These are phyloP conservation scores for Eilema caniola DNA, from an alignment of 2,888 invertebrate species.

Conservation along the genomic window DNA sequence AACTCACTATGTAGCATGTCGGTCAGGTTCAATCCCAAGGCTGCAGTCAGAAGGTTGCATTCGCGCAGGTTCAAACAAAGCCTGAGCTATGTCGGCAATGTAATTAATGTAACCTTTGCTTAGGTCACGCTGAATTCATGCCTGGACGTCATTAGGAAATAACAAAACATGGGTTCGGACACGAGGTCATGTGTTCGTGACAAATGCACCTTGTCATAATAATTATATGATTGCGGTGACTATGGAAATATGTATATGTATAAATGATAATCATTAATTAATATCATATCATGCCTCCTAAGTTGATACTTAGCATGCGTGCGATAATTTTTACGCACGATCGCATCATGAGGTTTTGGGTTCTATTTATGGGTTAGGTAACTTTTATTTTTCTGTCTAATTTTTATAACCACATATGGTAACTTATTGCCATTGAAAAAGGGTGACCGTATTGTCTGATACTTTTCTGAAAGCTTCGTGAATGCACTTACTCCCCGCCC, in stretches of 20 bases:
- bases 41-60: conserved; percentile 16
- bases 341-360: neutral
- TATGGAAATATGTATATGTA: conserved; percentile 1
- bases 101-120: conserved; percentile 48
- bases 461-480: too few relatives aligned
- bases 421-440: neutral
- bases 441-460: neutral
- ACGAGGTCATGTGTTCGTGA: conserved; percentile 42
- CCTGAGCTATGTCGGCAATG: conserved; percentile 11
- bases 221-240: neutral
- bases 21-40: conserved; percentile 48
- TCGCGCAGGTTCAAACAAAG: conserved; percentile 11
- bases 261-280: neutral
- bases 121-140: conserved; percentile 39
- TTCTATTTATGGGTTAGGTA: neutral
- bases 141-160: conserved; percentile 37
- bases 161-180: conserved; percentile 25
- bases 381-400: neutral
- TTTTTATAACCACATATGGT: too few relatives aligned
- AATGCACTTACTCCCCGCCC: neutral
- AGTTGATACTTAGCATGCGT: neutral
- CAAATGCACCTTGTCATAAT: conserved; percentile 18
- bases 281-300: neutral
- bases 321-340: neutral
- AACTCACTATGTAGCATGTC: conserved; percentile 4